These are phyloP conservation scores for Pharmacophagus antenor DNA, from an alignment of 2,888 invertebrate genomes.

Conservation along the genomic window DNA sequence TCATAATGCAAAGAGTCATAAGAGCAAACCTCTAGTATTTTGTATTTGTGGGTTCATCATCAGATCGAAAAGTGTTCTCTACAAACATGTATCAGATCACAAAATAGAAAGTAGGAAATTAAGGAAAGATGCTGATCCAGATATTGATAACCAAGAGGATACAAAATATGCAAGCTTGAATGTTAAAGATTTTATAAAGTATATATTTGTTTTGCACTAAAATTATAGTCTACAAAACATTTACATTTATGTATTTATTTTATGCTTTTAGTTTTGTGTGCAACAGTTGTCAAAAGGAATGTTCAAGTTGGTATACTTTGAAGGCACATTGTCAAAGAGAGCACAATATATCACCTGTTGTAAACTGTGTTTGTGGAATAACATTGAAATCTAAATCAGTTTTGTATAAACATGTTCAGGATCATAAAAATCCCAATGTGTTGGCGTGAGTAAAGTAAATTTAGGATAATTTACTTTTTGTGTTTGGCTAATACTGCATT, in stretches of 20 bases:
- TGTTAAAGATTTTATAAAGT: slow-evolving; percentile 68
- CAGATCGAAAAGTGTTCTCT: slow-evolving; percentile 64
- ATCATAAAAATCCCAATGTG: slow-evolving; percentile 74
- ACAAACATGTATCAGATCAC: slow-evolving; percentile 69
- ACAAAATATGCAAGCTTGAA: slow-evolving; percentile 55
- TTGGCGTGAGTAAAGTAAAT: slow-evolving; percentile 64
- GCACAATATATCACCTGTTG: slow-evolving; percentile 63
- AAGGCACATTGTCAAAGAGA: slow-evolving; percentile 58
- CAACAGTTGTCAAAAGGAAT: slow-evolving; percentile 60
- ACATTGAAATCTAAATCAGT: slow-evolving; percentile 74
- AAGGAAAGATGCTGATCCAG: slow-evolving; percentile 43
- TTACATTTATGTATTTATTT: not conserved
- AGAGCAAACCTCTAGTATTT: slow-evolving; percentile 55
- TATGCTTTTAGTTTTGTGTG: slow-evolving; percentile 65
- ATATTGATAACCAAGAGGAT: slow-evolving; percentile 47
- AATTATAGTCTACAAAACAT: not conserved
- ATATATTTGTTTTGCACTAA: slow-evolving; percentile 36
- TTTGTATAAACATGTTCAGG: slow-evolving; percentile 76
- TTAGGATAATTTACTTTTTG: not conserved
- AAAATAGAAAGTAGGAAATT: slow-evolving; percentile 56
- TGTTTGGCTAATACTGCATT: not conserved
- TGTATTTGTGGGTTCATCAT: slow-evolving; percentile 67
- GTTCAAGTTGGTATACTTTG: slow-evolving; percentile 73
- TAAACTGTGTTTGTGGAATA: slow-evolving; percentile 72
- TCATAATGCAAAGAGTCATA: slow-evolving; percentile 58